A percentile compares a stretch with the other conserved stretches of the same genome.
Evolutionary conservation across 2,797 vertebrate species (phyloP).

Genomic region (Valencia hispanica): DNA sequence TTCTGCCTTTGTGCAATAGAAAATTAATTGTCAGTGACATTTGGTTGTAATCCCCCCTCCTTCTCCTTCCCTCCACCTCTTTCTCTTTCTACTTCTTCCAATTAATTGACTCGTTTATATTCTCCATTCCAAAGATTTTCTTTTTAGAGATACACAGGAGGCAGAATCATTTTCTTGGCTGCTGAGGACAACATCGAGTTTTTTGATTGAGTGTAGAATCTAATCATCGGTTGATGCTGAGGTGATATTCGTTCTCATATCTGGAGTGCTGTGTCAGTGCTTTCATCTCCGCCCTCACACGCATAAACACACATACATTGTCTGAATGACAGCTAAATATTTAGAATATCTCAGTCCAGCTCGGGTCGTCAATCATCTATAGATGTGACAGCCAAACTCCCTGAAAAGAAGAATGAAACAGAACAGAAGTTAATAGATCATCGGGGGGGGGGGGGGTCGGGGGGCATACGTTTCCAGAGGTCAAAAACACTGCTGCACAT

Average conservation of each 20-base stretch:
- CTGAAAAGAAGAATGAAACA: background rate
- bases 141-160: constrained; percentile 37
- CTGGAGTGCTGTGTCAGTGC: constrained; percentile 62
- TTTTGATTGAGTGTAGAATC: constrained; percentile 59
- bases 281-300: constrained; percentile 34
- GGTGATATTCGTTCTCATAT: constrained; percentile 36
- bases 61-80: constrained; percentile 10
- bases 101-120: constrained; percentile 60
- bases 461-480: no score
- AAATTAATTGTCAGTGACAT: constrained; percentile 77
- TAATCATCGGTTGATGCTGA: constrained; percentile 60
- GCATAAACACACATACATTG: constrained; percentile 6
- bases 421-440: background rate
- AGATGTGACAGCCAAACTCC: constrained; percentile 43
- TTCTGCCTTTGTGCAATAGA: constrained; percentile 61
- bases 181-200: constrained; percentile 58
- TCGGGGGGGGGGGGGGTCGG: no score
- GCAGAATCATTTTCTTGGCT: constrained; percentile 52
- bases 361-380: constrained; percentile 56
- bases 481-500: background rate
- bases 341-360: constrained; percentile 32
- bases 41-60: constrained; percentile 61
- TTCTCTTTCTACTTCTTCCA: constrained; percentile 55
- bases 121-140: constrained; percentile 34
- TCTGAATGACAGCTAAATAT: constrained; percentile 44